These are phyloP conservation scores for Lasioglossum calceatum DNA, from an alignment of 2,888 invertebrate genomes.

Conservation along the genomic window DNA sequence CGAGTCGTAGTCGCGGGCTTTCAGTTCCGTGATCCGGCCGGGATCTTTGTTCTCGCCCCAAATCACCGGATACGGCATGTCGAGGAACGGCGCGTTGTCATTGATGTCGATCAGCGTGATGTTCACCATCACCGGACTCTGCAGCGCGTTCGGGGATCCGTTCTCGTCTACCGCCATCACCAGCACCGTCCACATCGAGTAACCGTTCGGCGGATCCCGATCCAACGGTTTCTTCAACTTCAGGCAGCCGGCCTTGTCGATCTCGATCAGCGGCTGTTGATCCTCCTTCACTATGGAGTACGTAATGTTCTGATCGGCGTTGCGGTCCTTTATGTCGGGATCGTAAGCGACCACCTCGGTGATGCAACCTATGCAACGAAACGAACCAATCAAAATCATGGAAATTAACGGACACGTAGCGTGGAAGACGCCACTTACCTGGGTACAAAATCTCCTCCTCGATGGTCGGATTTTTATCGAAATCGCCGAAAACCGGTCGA, in stretches of 20 bases:
- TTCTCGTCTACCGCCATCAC: slow-evolving; percentile 91
- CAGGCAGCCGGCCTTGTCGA: slow-evolving; percentile 91
- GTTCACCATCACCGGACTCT: slow-evolving; percentile 88
- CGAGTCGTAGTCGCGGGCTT: slow-evolving; percentile 93
- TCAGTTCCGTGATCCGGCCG: slow-evolving; percentile 88
- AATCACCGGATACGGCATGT: slow-evolving; percentile 92
- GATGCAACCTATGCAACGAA: slow-evolving; percentile 74
- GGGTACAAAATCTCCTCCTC: slow-evolving; percentile 90
- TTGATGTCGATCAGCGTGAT: slow-evolving; percentile 92
- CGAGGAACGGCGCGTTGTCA: slow-evolving; percentile 96
- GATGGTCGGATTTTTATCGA: slow-evolving; percentile 90
- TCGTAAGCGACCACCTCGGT: slow-evolving; percentile 90
- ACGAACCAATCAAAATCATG: background rate
- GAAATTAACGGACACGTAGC: background rate
- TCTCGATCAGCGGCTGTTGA: slow-evolving; percentile 89
- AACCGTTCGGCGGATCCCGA: slow-evolving; percentile 95
- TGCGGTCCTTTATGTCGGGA: slow-evolving; percentile 92
- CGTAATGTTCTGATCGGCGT: slow-evolving; percentile 91
- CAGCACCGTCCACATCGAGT: slow-evolving; percentile 89
- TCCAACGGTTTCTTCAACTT: slow-evolving; percentile 91
- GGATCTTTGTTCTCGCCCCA: slow-evolving; percentile 93
- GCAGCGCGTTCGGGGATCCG: slow-evolving; percentile 87
- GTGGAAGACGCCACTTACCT: slow-evolving; percentile 76
- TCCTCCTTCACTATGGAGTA: slow-evolving; percentile 91
- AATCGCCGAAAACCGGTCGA: slow-evolving; percentile 91